Conservation (phyloP, 1,140 invertebrate genomes). For the Leptinotarsa texana region DNA sequence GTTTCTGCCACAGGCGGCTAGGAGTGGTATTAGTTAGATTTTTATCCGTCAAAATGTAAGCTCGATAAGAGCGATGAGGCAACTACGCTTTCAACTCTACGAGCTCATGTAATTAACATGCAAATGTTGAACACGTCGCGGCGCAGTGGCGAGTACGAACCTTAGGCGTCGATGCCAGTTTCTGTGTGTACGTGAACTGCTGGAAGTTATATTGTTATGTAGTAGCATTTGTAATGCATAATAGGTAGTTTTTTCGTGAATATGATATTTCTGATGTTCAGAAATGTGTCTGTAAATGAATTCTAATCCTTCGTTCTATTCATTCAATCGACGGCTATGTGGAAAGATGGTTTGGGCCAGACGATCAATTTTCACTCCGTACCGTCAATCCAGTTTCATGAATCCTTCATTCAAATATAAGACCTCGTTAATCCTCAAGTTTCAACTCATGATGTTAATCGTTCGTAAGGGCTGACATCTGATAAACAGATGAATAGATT, state of each 20-base stretch:
- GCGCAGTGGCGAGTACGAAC: not conserved
- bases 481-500: no score
- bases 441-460: no score
- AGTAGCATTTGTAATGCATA: not conserved
- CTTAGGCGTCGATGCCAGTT: not conserved
- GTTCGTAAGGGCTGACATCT: no score
- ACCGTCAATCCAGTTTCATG: no score
- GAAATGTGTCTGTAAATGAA: no score
- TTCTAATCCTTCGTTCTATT: no score
- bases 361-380: no score
- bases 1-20: conserved; percentile 4
- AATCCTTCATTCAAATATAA: no score
- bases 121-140: not conserved
- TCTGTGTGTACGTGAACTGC: not conserved
- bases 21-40: conserved; percentile 22
- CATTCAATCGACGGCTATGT: no score
- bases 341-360: no score
- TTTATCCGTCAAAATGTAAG: conserved; percentile 20
- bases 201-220: not conserved
- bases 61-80: conserved; percentile 13
- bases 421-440: no score
- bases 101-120: conserved; percentile 15
- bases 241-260: not conserved
- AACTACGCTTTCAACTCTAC: not conserved
- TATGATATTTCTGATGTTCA: no score